Conservation (phyloP, 2,797 vertebrate species). For the Ammospiza maritima region DNA sequence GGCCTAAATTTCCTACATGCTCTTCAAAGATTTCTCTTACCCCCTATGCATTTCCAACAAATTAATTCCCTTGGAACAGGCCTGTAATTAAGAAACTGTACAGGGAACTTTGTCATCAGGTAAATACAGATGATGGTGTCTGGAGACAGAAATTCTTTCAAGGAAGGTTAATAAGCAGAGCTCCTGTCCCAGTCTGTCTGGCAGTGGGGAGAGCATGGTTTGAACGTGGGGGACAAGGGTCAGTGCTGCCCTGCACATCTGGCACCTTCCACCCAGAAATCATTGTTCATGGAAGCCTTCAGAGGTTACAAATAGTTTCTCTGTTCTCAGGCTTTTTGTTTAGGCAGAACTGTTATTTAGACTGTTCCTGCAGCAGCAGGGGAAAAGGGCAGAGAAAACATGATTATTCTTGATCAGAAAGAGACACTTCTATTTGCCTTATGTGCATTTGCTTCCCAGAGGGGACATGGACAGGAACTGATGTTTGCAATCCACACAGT, state of each 20-base stretch:
- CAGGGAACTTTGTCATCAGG: slow-evolving; percentile 62
- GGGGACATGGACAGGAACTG: neutral
- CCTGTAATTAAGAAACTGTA: slow-evolving; percentile 71
- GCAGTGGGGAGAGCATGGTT: neutral
- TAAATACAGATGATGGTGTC: slow-evolving; percentile 69
- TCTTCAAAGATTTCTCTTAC: slow-evolving; percentile 25
- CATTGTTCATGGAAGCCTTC: neutral
- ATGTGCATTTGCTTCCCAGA: neutral
- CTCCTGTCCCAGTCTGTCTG: slow-evolving; percentile 14
- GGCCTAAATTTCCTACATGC: neutral
- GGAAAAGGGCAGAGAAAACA: neutral
- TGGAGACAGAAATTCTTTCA: slow-evolving; percentile 64
- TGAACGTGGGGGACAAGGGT: neutral
- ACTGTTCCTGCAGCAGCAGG: neutral
- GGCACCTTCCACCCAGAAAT: neutral
- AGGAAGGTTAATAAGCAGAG: slow-evolving; percentile 66
- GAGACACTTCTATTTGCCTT: neutral
- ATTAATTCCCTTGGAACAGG: slow-evolving; percentile 61
- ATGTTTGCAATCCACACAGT: neutral
- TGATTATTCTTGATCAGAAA: neutral
- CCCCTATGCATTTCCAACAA: neutral
- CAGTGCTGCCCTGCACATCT: rapidly evolving
- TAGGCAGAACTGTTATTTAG: neutral
- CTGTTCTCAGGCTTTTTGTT: neutral
- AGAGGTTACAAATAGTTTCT: neutral